phyloP scores from a whole-genome alignment of 2,888 invertebrate genomes.

The Palloptera scutellata region DNA sequence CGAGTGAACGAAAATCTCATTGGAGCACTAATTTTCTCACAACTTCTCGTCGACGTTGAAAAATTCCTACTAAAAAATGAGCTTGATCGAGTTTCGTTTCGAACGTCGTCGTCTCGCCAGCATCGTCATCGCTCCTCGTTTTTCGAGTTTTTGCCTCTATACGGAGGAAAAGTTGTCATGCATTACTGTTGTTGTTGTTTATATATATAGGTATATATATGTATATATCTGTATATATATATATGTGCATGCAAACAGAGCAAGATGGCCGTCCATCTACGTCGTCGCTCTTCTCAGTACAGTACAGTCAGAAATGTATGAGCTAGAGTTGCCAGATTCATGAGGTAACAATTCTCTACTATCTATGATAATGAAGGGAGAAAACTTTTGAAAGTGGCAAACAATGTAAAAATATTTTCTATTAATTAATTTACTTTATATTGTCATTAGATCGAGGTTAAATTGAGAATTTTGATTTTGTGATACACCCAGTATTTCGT shows the following conservation, averaged over 20 bases:
- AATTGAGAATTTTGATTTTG: too few species aligned
- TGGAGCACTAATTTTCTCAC: conserved; percentile 44
- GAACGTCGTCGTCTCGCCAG: conserved; percentile 40
- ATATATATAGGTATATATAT: conserved; percentile 21
- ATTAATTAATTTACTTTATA: too few species aligned
- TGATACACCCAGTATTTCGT: too few species aligned
- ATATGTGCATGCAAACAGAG: conserved; percentile 43
- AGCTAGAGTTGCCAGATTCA: conserved; percentile 49
- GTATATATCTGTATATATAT: not conserved
- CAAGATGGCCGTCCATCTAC: conserved; percentile 57
- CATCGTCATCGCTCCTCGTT: conserved; percentile 42
- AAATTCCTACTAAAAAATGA: conserved; percentile 57
- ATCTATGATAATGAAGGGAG: too few species aligned
- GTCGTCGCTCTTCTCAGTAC: conserved; percentile 36
- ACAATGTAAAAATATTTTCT: too few species aligned
- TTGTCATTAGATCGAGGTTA: too few species aligned
- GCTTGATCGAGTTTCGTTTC: conserved; percentile 57
- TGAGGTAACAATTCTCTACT: not conserved
- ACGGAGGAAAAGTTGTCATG: conserved; percentile 26
- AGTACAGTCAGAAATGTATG: conserved; percentile 39
- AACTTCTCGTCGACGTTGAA: conserved; percentile 60
- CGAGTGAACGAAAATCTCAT: conserved; percentile 43
- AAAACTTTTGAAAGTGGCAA: too few species aligned
- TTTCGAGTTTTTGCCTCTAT: conserved; percentile 33
- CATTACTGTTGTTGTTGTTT: conserved; percentile 23